phyloP scores from a whole-genome alignment of 1,140 invertebrate genomes.

The Tetranychus cinnabarinus region DNA sequence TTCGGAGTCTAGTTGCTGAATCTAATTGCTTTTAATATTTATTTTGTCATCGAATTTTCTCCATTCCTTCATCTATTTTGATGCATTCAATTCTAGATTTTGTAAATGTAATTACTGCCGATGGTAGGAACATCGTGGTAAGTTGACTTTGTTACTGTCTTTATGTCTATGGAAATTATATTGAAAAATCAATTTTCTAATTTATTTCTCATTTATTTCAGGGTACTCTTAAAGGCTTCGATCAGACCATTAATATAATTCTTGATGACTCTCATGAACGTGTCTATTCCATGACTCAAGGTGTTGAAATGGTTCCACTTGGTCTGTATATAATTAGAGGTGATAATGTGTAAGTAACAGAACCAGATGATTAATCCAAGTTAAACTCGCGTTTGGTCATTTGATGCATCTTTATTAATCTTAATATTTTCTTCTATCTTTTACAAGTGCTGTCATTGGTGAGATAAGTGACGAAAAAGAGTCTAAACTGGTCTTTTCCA shows the following conservation, averaged over 20 bases:
- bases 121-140: conserved; percentile 70
- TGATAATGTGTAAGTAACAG: conserved; percentile 48
- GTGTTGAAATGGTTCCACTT: conserved; percentile 84
- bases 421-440: conserved; percentile 24
- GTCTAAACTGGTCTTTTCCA: conserved; percentile 50
- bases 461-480: conserved; percentile 77
- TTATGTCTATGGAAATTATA: conserved; percentile 8
- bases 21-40: too few species aligned
- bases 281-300: conserved; percentile 70
- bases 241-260: conserved; percentile 94
- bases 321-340: conserved; percentile 90
- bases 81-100: conserved; percentile 15
- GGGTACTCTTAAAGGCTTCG: conserved; percentile 68
- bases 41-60: too few species aligned
- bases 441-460: conserved; percentile 44
- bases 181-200: conserved; percentile 9
- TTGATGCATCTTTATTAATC: conserved; percentile 3
- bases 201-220: conserved; percentile 20
- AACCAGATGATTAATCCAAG: conserved; percentile 26
- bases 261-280: conserved; percentile 91
- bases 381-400: background rate
- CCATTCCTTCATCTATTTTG: too few species aligned
- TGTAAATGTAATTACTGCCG: conserved; percentile 76
- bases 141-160: background rate
- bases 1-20: too few species aligned